phyloP scores from a whole-genome alignment of 2,797 vertebrate species.

The Alosa sapidissima region DNA sequence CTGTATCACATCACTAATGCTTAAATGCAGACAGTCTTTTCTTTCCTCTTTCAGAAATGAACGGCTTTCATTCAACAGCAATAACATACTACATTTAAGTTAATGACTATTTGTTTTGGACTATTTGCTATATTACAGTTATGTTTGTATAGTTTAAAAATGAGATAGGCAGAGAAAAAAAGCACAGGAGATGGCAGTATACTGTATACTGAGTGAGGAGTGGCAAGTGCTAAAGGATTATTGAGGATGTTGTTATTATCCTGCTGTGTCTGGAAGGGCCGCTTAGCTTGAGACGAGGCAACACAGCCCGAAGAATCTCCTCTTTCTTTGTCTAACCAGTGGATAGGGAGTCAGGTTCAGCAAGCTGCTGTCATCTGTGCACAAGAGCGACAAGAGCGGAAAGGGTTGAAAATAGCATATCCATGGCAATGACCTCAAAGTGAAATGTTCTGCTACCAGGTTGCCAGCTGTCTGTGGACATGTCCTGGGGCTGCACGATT shows the following conservation, averaged over 20 bases:
- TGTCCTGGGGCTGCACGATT: too few relatives aligned
- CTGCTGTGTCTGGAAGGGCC: constrained; percentile 61
- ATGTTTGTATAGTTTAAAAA: not conserved
- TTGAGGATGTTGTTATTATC: constrained; percentile 70
- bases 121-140: constrained; percentile 11
- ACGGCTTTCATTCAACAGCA: not conserved
- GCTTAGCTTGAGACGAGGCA: constrained; percentile 94
- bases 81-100: constrained; percentile 22
- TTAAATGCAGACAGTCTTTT: not conserved
- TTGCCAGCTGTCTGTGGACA: too few relatives aligned
- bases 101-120: constrained; percentile 12
- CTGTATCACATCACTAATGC: not conserved
- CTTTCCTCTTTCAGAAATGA: not conserved
- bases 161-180: constrained; percentile 52
- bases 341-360: constrained; percentile 96
- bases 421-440: not conserved
- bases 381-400: constrained; percentile 46
- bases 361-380: constrained; percentile 96
- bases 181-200: constrained; percentile 79
- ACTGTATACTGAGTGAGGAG: constrained; percentile 66
- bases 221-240: constrained; percentile 42
- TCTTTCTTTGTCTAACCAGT: constrained; percentile 93
- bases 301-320: constrained; percentile 96
- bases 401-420: not conserved
- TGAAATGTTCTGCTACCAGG: not conserved